phyloP scores from a whole-genome alignment of 2,113 vertebrate species.

The Tetrao urogallus region DNA sequence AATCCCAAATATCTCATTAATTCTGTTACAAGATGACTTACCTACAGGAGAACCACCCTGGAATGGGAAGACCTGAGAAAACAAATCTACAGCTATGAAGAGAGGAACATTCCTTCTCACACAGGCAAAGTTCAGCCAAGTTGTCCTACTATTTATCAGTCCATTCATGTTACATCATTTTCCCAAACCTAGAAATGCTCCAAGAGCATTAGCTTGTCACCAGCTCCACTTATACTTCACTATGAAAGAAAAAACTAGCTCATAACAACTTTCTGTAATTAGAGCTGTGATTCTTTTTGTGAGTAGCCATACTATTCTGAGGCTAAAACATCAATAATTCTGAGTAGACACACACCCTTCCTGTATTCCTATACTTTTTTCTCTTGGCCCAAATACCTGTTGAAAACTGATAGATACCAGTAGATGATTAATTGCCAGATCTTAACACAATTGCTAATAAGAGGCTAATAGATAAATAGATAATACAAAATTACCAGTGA shows the following conservation, averaged over 20 bases:
- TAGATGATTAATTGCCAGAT: neutral
- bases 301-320: neutral
- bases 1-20: neutral
- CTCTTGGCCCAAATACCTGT: neutral
- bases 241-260: neutral
- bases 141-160: neutral
- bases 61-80: neutral
- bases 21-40: neutral
- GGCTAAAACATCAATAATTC: neutral
- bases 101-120: neutral
- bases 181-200: neutral
- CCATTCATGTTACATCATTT: neutral
- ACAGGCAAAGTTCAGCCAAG: neutral
- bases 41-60: neutral
- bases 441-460: neutral
- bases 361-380: neutral
- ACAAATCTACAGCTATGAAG: constrained; percentile 3
- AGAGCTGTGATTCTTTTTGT: neutral
- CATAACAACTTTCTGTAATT: neutral
- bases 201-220: neutral
- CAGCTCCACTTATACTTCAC: neutral
- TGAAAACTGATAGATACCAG: neutral
- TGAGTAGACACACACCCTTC: neutral
- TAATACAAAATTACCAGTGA: neutral
- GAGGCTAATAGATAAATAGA: neutral